Conservation (phyloP, 2,113 vertebrate genomes). For the Microtus richardsoni region DNA sequence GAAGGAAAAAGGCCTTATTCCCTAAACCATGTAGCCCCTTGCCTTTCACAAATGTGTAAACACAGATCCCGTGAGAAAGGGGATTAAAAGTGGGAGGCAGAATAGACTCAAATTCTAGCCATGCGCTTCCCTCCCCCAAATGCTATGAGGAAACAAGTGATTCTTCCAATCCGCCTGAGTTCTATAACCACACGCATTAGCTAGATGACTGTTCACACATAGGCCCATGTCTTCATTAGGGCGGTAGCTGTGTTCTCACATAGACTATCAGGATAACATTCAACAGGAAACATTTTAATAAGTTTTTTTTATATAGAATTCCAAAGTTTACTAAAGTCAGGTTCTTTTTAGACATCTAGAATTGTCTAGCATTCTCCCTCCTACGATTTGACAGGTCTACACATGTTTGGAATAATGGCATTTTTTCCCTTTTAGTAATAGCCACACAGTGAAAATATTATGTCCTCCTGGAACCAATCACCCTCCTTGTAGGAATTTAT, state of each 20-base stretch:
- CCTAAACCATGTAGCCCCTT: not conserved
- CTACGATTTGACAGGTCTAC: not conserved
- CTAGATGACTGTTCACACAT: rapidly evolving
- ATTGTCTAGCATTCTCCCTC: not conserved
- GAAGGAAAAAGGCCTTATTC: not conserved
- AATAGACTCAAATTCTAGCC: not conserved
- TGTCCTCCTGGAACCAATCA: not conserved
- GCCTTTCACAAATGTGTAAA: not conserved
- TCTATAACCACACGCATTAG: rapidly evolving
- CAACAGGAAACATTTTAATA: not conserved
- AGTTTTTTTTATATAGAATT: not conserved
- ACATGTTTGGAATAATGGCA: not conserved
- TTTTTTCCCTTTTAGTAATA: not conserved
- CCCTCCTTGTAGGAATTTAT: not conserved
- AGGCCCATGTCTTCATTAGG: not conserved
- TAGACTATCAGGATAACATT: not conserved
- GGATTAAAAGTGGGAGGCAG: not conserved
- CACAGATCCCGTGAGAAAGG: not conserved
- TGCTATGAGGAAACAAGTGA: not conserved
- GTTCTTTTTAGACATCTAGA: not conserved
- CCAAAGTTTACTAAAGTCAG: not conserved
- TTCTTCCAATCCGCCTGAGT: rapidly evolving
- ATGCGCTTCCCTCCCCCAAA: not conserved
- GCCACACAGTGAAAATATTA: not conserved
- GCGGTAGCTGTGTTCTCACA: not conserved